A percentile compares a stretch with the other conserved stretches of the same genome.
Conservation (phyloP, 2,888 invertebrate genomes). For the Empis stercorea region DNA sequence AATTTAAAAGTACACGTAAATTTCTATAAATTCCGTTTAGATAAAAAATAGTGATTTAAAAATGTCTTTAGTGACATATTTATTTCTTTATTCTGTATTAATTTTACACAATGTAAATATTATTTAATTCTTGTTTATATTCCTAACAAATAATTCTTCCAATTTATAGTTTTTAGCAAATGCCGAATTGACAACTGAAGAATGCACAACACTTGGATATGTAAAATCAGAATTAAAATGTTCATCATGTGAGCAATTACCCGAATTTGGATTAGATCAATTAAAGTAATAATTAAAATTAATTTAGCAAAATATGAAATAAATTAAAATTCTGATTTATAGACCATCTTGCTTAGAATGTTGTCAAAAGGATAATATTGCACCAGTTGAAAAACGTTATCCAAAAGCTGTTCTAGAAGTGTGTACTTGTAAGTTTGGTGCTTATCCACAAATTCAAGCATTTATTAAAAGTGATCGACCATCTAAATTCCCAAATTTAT, state of each 20-base stretch:
- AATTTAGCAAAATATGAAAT: not conserved
- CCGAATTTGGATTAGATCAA: conserved; percentile 42
- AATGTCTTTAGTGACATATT: too few relatives aligned
- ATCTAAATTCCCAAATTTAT: conserved; percentile 78
- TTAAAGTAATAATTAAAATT: conserved; percentile 21
- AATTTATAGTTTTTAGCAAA: not conserved
- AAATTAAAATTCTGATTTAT: conserved; percentile 32
- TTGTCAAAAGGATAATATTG: conserved; percentile 60
- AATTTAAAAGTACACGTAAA: too few relatives aligned
- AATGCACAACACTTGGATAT: conserved; percentile 76
- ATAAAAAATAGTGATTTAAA: too few relatives aligned
- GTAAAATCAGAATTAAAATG: conserved; percentile 75
- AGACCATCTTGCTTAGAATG: conserved; percentile 55
- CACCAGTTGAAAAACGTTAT: conserved; percentile 59
- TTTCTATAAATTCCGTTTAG: too few relatives aligned
- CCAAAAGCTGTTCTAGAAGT: conserved; percentile 88
- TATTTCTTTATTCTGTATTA: too few relatives aligned
- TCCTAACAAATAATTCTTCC: too few relatives aligned
- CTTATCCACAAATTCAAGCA: conserved; percentile 96
- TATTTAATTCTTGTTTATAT: too few relatives aligned
- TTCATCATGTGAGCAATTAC: conserved; percentile 75
- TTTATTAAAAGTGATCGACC: conserved; percentile 91
- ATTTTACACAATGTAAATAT: too few relatives aligned
- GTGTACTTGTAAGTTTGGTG: conserved; percentile 96
- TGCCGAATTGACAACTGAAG: conserved; percentile 58